phyloP scores from a whole-genome alignment of 1,140 invertebrate species.

The Propsilocerus akamusi region DNA sequence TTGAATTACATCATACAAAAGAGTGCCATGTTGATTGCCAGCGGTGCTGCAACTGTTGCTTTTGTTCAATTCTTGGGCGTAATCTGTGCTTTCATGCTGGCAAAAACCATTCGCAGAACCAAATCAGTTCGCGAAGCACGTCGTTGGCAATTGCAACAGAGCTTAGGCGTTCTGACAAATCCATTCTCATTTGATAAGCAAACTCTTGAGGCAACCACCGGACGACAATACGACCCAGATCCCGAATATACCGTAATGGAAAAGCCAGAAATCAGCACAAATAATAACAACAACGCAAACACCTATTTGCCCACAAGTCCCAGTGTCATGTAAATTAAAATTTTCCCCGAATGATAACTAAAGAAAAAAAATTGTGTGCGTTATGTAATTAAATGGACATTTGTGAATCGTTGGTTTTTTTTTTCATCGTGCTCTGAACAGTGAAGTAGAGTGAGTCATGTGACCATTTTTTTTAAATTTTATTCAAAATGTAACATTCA shows the following conservation, averaged over 20 bases:
- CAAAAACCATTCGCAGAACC: conserved; percentile 58
- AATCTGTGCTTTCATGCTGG: conserved; percentile 68
- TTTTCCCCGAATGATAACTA: background rate
- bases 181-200: background rate
- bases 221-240: conserved; percentile 14
- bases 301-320: conserved; percentile 19
- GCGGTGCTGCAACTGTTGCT: conserved; percentile 59
- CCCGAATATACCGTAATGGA: conserved; percentile 21
- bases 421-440: too few species aligned
- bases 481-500: background rate
- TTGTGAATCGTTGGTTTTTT: background rate
- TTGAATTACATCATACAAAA: conserved; percentile 46
- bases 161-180: conserved; percentile 24
- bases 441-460: background rate
- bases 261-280: conserved; percentile 8
- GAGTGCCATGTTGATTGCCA: conserved; percentile 55
- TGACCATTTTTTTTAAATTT: background rate
- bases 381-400: background rate
- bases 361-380: background rate
- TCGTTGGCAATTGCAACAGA: conserved; percentile 42
- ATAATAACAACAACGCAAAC: conserved; percentile 12
- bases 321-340: conserved; percentile 16
- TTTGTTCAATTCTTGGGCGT: conserved; percentile 71
- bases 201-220: conserved; percentile 18
- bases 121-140: conserved; percentile 49